Evolutionary conservation across 2,888 invertebrate species (phyloP).

Genomic region (Eilema sororculum): DNA sequence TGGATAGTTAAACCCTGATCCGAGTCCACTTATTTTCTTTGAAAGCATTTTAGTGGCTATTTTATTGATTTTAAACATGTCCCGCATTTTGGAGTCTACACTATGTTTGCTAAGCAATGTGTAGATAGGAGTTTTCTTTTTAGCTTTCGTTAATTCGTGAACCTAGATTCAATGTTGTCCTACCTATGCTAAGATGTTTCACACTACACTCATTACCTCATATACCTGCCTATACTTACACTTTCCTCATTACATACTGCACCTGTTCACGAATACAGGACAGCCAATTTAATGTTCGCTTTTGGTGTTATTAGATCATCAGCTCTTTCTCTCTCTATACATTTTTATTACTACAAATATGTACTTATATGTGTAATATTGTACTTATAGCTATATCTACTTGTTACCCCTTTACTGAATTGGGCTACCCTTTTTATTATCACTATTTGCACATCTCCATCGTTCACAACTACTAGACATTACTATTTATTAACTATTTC

Average conservation of each 20-base stretch:
- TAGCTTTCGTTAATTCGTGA: conserved; percentile 45
- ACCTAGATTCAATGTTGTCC: conserved; percentile 48
- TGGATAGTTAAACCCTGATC: conserved; percentile 75
- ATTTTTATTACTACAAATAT: background rate
- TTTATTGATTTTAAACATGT: conserved; percentile 42
- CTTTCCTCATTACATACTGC: conserved; percentile 26
- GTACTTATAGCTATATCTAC: conserved; percentile 1
- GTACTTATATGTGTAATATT: background rate
- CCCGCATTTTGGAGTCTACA: conserved; percentile 48
- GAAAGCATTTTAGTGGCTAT: conserved; percentile 52
- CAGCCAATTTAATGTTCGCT: conserved; percentile 44
- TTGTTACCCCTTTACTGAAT: conserved; percentile 20
- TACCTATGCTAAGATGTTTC: conserved; percentile 42
- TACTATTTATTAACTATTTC: too few species aligned
- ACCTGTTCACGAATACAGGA: conserved; percentile 26
- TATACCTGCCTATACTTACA: conserved; percentile 25
- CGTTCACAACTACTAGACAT: background rate
- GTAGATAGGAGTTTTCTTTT: conserved; percentile 45
- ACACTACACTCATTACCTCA: conserved; percentile 38
- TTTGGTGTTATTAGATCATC: conserved; percentile 54
- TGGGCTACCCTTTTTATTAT: background rate
- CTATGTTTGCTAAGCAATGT: conserved; percentile 46
- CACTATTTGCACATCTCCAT: conserved; percentile 4
- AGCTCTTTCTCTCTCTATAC: too few species aligned
- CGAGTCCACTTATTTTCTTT: conserved; percentile 74